A percentile compares a stretch with the other conserved stretches of the same genome.
These are phyloP conservation scores for Rutilus rutilus DNA, from an alignment of 2,113 vertebrate species.

Conservation along the genomic window DNA sequence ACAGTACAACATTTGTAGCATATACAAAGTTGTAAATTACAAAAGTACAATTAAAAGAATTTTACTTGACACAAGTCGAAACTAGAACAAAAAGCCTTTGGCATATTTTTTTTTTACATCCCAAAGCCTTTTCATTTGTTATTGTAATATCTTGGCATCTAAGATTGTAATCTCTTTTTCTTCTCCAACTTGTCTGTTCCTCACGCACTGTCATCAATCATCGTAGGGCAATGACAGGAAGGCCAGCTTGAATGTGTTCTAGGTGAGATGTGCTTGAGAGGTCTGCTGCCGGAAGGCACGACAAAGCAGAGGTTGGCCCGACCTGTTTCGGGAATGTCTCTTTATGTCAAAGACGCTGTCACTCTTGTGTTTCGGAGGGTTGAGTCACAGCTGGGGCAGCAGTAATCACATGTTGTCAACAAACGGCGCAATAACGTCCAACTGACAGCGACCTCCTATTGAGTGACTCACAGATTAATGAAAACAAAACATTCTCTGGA, in stretches of 20 bases:
- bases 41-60: background rate
- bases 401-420: constrained; percentile 46
- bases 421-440: constrained; percentile 43
- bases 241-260: background rate
- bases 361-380: background rate
- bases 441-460: constrained; percentile 52
- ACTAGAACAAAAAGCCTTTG: background rate
- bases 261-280: constrained; percentile 30
- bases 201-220: constrained; percentile 19
- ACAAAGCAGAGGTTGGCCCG: constrained; percentile 23
- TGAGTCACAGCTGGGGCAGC: constrained; percentile 38
- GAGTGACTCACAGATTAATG: constrained; percentile 48
- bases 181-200: constrained; percentile 14
- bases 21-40: background rate
- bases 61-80: background rate
- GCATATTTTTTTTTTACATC: background rate
- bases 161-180: constrained; percentile 25
- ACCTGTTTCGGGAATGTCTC: constrained; percentile 34
- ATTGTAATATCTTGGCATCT: background rate
- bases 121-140: constrained; percentile 10
- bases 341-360: constrained; percentile 45
- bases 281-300: constrained; percentile 1
- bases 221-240: background rate
- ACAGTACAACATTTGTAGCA: constrained; percentile 24
- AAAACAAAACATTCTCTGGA: constrained; percentile 36